Conservation (phyloP, 2,113 vertebrate species). For the Salminus brasiliensis region DNA sequence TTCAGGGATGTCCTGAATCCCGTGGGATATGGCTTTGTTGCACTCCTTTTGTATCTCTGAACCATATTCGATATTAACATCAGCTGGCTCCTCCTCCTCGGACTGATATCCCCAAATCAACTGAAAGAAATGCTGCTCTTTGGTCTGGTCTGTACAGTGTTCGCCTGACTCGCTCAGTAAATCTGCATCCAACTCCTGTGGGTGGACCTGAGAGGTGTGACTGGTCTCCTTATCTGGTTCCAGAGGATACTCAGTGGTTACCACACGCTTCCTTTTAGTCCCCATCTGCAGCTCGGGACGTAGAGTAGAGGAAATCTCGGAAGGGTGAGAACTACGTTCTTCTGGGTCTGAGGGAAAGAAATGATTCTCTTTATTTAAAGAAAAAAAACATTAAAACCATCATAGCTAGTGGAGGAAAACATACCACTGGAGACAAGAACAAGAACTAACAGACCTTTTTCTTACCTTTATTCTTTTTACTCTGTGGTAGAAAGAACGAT, state of each 20-base stretch:
- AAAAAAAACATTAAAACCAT: neutral
- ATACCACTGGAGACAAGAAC: neutral
- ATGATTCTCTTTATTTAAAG: neutral
- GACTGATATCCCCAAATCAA: constrained; percentile 46
- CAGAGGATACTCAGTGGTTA: constrained; percentile 8
- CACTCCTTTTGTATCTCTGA: constrained; percentile 46
- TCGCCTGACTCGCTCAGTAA: neutral
- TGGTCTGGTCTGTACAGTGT: neutral
- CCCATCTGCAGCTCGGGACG: neutral
- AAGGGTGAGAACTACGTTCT: neutral
- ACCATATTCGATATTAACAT: neutral
- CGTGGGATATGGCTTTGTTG: neutral
- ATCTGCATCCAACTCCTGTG: neutral
- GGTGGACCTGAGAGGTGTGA: neutral
- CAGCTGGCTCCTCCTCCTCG: constrained; percentile 55
- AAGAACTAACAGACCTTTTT: neutral
- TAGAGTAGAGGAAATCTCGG: constrained; percentile 10
- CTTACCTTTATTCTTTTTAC: constrained; percentile 61
- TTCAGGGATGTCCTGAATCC: constrained; percentile 7
- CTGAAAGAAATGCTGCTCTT: constrained; percentile 38
- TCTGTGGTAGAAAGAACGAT: constrained; percentile 66
- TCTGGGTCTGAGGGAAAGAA: constrained; percentile 2
- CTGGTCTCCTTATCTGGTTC: neutral
- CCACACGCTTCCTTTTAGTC: constrained; percentile 57
- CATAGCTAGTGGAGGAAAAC: neutral